Base-by-base conservation (phyloP, 2,888 invertebrate genomes). In the Rhimphoctona megacephalus region DNA sequence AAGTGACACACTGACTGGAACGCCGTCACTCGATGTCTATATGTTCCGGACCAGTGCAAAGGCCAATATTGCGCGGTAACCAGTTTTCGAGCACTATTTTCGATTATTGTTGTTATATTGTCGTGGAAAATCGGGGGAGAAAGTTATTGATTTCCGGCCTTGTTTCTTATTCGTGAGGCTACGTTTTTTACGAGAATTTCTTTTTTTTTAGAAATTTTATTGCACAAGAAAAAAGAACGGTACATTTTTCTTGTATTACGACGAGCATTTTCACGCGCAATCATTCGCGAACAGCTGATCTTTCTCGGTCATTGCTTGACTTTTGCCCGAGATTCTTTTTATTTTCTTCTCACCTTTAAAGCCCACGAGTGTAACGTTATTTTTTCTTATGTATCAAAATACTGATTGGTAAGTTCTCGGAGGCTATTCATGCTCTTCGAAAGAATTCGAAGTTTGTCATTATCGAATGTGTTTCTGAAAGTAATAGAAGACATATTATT, bases 41-140 rank as follows among this genome's bases (percentile, higher is more conserved):
- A 67, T 67, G 81, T 66, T 22, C 69, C 73, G 49, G 57, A 70
- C 52, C 52, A 73, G 33, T 69, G 67, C 78, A 78, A 36, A 67
- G 39, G 61, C 73, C 67, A 79, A 85, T 81, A 73, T 73, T 82
- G 78, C 73, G 78, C 69, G 78, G 73, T 82, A 82, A 73, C 54
- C 57, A 43, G 46, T 64, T 67, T 46, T 46, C 46, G n/a, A 61
- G 39, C 25, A 77, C 57, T 69, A 61, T 74, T 81, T 57, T 25
- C 39, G 54, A 36, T 70, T 66, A 22, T 81, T 69, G 43, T 52
- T 54, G 4, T 70, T 46, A 43, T 70, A 43, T 70, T 33, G 43
- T 79, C 43, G 52, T 36, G 22, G 30, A 81, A 77, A 66, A 46
- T 49, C 49, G 17, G 14, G n/a, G 17, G 52, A 17, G 52, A 69